A percentile compares a stretch with the other conserved stretches of the same genome.
phyloP scores from a whole-genome alignment of 2,113 vertebrate genomes.

The Bolborhynchus lineola region DNA sequence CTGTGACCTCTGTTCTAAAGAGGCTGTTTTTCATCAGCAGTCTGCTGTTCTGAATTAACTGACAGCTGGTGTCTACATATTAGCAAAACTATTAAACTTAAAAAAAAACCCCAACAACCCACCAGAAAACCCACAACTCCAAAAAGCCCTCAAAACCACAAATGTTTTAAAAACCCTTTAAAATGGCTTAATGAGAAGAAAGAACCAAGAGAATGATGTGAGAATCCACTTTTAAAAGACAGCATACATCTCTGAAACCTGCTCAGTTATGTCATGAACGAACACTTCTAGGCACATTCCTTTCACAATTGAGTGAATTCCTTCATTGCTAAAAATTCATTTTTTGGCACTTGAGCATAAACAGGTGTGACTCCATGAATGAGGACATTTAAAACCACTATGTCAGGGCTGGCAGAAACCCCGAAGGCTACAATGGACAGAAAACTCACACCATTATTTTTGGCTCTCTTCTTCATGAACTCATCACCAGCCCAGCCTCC shows the following conservation, averaged over 20 bases:
- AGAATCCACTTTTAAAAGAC: neutral
- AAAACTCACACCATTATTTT: neutral
- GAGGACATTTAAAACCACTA: constrained; percentile 24
- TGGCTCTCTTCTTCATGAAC: neutral
- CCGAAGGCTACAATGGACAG: neutral
- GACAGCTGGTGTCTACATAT: neutral
- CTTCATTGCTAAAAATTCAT: constrained; percentile 24
- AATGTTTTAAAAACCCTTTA: neutral
- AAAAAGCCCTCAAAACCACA: neutral
- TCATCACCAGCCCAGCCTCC: neutral
- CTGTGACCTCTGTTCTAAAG: neutral
- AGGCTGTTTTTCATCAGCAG: neutral
- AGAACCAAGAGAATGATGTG: neutral
- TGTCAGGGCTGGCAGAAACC: neutral
- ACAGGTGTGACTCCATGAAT: constrained; percentile 44
- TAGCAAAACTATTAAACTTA: neutral
- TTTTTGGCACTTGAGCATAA: constrained; percentile 33
- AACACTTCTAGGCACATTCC: constrained; percentile 13
- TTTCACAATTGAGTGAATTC: constrained; percentile 34
- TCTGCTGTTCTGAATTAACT: constrained; percentile 9
- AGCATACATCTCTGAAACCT: constrained; percentile 9
- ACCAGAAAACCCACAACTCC: neutral
- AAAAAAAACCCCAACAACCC: neutral
- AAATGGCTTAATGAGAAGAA: neutral
- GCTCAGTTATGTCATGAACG: neutral